These are phyloP conservation scores for Trachythela sp. DNA, from an alignment of 64 coral and sea anemone species.

Conservation along the genomic window DNA sequence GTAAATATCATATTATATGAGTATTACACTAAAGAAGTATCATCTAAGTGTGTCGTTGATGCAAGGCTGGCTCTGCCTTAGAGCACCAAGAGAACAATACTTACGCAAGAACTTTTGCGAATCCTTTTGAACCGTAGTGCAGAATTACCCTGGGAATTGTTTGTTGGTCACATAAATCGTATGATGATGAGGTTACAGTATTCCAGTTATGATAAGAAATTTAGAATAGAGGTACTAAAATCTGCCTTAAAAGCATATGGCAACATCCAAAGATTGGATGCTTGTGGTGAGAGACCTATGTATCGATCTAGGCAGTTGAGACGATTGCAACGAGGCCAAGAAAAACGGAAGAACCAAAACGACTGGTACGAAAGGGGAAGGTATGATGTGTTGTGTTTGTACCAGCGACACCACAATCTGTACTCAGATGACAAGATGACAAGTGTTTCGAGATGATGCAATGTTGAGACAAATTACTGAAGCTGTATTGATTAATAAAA, in stretches of 20 bases:
- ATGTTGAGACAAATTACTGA: background rate
- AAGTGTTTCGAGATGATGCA: background rate
- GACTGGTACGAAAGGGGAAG: no score
- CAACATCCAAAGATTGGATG: background rate
- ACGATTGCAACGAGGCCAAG: background rate
- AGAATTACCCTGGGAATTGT: background rate
- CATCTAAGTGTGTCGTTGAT: constrained; percentile 6
- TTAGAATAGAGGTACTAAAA: background rate
- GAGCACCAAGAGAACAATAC: constrained; percentile 25
- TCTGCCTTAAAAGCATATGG: background rate
- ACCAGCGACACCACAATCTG: no score
- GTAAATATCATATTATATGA: background rate
- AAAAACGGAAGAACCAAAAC: no score
- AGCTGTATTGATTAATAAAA: background rate
- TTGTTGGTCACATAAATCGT: background rate
- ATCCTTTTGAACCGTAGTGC: constrained; percentile 32
- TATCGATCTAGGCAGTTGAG: background rate
- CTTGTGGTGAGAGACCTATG: background rate
- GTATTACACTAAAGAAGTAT: background rate
- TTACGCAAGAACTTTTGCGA: constrained; percentile 38
- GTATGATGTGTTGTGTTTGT: no score
- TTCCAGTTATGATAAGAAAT: background rate
- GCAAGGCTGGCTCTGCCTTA: constrained; percentile 32
- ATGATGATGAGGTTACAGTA: background rate
- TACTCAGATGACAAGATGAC: no score